Percentiles rank a stretch among this genome's conserved stretches.
Evolutionary conservation across 2,113 vertebrate species (phyloP).

Genomic region (human): GRCh38 chr11:13931001-13931500

Average conservation of each 20-base stretch:
- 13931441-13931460: not conserved
- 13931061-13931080: not conserved
- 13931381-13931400: not conserved
- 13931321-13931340: not conserved
- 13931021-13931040: slow-evolving; percentile 40
- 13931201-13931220: not conserved
- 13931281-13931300: not conserved
- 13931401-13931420: not conserved
- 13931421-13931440: not conserved
- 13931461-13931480: not conserved
- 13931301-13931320: not conserved
- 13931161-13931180: not conserved
- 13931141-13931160: not conserved
- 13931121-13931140: not conserved
- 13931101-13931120: not conserved
- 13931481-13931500: not conserved
- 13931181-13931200: not conserved
- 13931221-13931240: not conserved
- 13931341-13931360: not conserved
- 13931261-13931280: not conserved
- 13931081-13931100: not conserved
- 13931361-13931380: not conserved
- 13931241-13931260: not conserved
- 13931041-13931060: not conserved
- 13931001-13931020: slow-evolving; percentile 12